phyloP scores from a whole-genome alignment of 2,888 invertebrate genomes.

The Tinea trinotella region DNA sequence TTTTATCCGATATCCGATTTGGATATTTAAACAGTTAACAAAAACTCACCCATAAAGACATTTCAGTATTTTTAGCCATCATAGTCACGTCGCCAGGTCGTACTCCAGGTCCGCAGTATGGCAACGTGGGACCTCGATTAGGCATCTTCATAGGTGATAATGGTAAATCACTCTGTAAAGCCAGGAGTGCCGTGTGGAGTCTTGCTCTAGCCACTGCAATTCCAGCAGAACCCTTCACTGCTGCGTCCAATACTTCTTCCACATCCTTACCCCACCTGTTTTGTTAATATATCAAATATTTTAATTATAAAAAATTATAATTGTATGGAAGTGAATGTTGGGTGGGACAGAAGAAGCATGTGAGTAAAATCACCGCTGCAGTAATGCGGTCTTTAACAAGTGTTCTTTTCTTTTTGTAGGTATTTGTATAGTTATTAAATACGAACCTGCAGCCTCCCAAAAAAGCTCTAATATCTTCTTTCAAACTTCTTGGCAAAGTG shows the following conservation, averaged over 20 bases:
- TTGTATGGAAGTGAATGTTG: no score
- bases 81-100: constrained; percentile 64
- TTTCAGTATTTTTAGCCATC: constrained; percentile 67
- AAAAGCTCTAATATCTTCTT: constrained; percentile 59
- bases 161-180: constrained; percentile 38
- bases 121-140: constrained; percentile 68
- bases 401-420: no score
- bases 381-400: background rate
- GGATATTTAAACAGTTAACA: no score
- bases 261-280: constrained; percentile 67
- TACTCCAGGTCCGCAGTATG: constrained; percentile 73
- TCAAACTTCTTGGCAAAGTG: constrained; percentile 56
- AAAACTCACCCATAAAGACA: constrained; percentile 56
- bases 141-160: constrained; percentile 36
- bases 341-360: no score
- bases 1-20: no score
- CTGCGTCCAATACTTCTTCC: constrained; percentile 71
- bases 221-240: constrained; percentile 62
- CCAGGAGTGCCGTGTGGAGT: constrained; percentile 54
- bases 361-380: no score
- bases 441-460: constrained; percentile 53
- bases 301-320: background rate
- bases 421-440: background rate
- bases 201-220: constrained; percentile 54
- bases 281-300: background rate